Evolutionary conservation across 2,113 vertebrate genomes (phyloP), one percentile per base, ranked within the genome.

Genomic region (Cyanoliseus patagonus): DNA sequence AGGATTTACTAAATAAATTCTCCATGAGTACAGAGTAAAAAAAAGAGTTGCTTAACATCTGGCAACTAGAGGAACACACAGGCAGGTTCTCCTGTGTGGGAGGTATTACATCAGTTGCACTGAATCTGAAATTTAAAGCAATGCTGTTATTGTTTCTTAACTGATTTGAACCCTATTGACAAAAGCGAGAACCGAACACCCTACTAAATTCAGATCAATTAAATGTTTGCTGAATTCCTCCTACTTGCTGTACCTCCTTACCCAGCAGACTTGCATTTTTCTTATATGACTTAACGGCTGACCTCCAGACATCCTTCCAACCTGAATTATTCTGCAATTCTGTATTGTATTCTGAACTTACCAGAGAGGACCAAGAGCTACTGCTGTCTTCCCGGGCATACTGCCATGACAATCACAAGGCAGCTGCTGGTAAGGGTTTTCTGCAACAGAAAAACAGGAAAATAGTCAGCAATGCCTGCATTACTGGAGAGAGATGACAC

Each of bases 341-440:
- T n/a, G 31, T 33, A 3, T 4, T 17, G 28, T 12, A 42, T 70
- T 57, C 23, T n/a, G 69, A 42, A 97, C 98, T 95, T 97, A 99
- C 99, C 99, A 99, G 17, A 99, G 97, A 9, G 99, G 99, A 63
- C 99, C 99, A n/a, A 99, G 99, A 76, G 98, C 97, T 86, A 99
- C 98, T 1, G 99, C 99, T 0, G 99, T 99, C 97, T 98, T 99
- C 67, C 99, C 99, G 11, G 99, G 99, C 98, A 99, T 99, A 84
- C 99, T 99, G 89, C 98, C 98, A 0, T 99, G 98, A 85, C 99
- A 99, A 70, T 98, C 98, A 90, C 99, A 99, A 16, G 99, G 99
- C 66, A 99, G 97, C 83, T 99, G 98, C 91, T 98, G 98, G 31
- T 99, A 99, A 11, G 98, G 98, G 90, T 98, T 99, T 95, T 99